Percentiles rank a stretch among this genome's conserved stretches.
Evolutionary conservation across 1,140 invertebrate species (phyloP).

Genomic region (Choristoneura fumiferana): DNA sequence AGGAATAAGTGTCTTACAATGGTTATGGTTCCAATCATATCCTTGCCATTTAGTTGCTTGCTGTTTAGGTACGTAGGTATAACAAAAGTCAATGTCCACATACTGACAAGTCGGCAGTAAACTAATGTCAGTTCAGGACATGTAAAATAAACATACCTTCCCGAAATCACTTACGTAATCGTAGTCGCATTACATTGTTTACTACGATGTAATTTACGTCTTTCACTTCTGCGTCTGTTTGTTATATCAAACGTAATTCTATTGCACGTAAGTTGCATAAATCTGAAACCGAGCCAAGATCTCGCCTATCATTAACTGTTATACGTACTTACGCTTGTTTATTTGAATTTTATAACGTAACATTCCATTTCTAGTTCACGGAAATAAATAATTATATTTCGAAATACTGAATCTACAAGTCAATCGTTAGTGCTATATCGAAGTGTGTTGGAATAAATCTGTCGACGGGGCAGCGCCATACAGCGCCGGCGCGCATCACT

Average conservation of each 20-base stretch:
- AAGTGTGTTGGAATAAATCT: slow-evolving; percentile 52
- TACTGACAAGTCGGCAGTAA: too few relatives aligned
- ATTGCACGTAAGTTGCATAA: slow-evolving; percentile 17
- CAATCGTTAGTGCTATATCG: slow-evolving; percentile 29
- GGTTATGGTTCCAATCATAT: too few relatives aligned
- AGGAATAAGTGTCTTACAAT: too few relatives aligned
- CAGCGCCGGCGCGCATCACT: slow-evolving; percentile 25
- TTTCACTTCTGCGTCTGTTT: slow-evolving; percentile 1
- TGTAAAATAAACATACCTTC: too few relatives aligned
- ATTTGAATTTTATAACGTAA: background rate
- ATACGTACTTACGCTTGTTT: slow-evolving; percentile 7
- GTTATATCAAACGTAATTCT: slow-evolving; percentile 2
- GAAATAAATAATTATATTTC: background rate
- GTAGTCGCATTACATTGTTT: background rate
- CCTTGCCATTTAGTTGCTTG: too few relatives aligned
- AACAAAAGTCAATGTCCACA: too few relatives aligned
- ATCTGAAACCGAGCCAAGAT: slow-evolving; percentile 18
- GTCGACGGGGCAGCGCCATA: slow-evolving; percentile 41
- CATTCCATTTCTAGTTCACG: slow-evolving; percentile 9
- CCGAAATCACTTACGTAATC: too few relatives aligned
- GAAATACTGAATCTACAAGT: slow-evolving; percentile 27
- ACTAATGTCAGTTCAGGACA: too few relatives aligned
- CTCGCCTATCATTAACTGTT: slow-evolving; percentile 7
- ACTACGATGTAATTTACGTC: slow-evolving; percentile 1
- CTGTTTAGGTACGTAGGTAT: too few relatives aligned